phyloP scores from a whole-genome alignment of 1,140 invertebrate genomes.

The Frieseomelitta varia region DNA sequence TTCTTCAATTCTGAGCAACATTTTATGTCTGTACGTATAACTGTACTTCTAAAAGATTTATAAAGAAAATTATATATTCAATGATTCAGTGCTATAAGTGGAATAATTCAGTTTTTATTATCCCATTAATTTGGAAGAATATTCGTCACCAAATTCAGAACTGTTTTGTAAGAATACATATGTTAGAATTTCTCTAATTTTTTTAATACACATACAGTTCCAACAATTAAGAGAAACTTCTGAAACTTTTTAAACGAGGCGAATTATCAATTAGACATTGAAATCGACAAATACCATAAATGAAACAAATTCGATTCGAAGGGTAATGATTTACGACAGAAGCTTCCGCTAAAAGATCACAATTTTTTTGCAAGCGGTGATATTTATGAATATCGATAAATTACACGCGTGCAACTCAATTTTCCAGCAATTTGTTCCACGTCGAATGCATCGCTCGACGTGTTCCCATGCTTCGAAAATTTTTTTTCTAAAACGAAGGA shows the following conservation, averaged over 20 bases:
- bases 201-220: neutral
- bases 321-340: neutral
- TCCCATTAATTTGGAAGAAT: neutral
- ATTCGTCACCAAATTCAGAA: neutral
- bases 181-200: neutral
- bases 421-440: neutral
- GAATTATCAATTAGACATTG: neutral
- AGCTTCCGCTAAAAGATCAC: neutral
- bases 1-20: neutral
- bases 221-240: neutral
- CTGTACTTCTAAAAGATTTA: neutral
- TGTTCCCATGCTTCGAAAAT: neutral
- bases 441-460: neutral
- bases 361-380: neutral
- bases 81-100: neutral
- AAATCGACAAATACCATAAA: neutral
- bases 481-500: constrained; percentile 18
- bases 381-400: neutral
- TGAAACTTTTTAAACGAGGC: neutral
- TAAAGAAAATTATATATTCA: neutral
- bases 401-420: neutral
- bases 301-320: neutral
- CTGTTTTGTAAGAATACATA: neutral
- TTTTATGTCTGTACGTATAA: neutral
- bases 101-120: neutral